Evolutionary conservation across 1,140 invertebrate genomes (phyloP), one percentile per base, ranked within the genome.

Genomic region (Drosophila sucinea): DNA sequence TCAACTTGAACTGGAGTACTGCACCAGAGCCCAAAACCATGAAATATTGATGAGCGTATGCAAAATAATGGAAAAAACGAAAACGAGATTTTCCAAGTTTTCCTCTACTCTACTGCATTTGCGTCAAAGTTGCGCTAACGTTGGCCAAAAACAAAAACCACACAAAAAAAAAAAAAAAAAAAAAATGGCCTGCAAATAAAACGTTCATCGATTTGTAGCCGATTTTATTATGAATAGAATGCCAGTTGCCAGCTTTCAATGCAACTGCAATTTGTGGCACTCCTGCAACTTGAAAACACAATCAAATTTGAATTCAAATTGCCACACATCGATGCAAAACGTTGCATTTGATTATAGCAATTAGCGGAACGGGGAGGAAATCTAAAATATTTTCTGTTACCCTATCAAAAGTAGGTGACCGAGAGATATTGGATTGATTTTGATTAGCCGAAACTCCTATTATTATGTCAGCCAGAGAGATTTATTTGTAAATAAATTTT

Each of bases 21-120:
- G 80, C 83, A 76, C 77, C 74, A 87, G 83, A 86, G 87, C 60
- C 76, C 67, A 84, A 58, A 58, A 84, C 67, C 77, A 89, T 89
- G 84, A 89, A 89, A 89, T 90, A 89, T 89, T 89, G 82, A 89
- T 89, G 84, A 89, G 84, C 58, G 73, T 74, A 89, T 84, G 77
- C 63, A 75, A 81, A 89, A 80, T 64, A 65, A 60, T 44, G 33
- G 32, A 29, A 17, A 10, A 44, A 25, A 40, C 6, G 17, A 25
- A 57, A 27, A n/a, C 1, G 7, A 54, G 23, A 55, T 44, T 38
- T 57, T 65, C 4, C 10, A 23, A 77, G 77, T 72, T 78, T 62
- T 30, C 38, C 35, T 54, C 75, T 51, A 35, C 47, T 62, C 67
- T 70, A 51, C 73, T 64, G 72, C 79, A 82, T 67, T 75, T 79